phyloP scores from a whole-genome alignment of 2,113 vertebrate genomes.

The Xenus cinereus region DNA sequence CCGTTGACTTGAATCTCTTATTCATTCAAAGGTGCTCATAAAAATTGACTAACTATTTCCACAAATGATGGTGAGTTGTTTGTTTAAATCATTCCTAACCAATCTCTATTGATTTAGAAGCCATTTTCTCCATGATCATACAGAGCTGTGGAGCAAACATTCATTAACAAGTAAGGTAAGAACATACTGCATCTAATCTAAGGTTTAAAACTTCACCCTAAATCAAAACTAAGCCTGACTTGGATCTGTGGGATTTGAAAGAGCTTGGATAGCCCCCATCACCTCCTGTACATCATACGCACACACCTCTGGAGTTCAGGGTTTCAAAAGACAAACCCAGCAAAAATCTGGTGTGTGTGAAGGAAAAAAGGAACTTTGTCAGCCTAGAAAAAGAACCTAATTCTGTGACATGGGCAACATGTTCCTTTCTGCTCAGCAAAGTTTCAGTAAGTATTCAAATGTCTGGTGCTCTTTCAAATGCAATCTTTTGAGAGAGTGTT shows the following conservation, averaged over 20 bases:
- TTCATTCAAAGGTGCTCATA: not conserved
- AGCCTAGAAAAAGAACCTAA: not conserved
- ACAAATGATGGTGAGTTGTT: not conserved
- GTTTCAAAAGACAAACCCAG: not conserved
- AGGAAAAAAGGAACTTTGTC: not conserved
- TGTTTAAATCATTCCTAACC: not conserved
- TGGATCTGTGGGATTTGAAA: not conserved
- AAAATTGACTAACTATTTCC: not conserved
- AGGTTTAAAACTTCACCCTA: not conserved
- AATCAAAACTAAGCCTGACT: not conserved
- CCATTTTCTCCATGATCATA: not conserved
- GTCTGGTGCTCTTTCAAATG: not conserved
- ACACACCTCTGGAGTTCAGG: not conserved
- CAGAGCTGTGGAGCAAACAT: not conserved
- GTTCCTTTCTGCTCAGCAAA: not conserved
- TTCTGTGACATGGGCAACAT: not conserved
- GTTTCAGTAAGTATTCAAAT: not conserved
- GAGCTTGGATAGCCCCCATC: not conserved
- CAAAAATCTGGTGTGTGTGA: not conserved
- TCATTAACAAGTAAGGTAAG: not conserved
- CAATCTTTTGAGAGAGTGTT: not conserved
- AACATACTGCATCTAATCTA: not conserved
- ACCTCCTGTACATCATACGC: not conserved
- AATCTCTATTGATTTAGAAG: not conserved
- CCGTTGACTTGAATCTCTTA: not conserved